Evolutionary conservation across 2,888 invertebrate genomes (phyloP).

Genomic region (Mechanitis mazaeus): DNA sequence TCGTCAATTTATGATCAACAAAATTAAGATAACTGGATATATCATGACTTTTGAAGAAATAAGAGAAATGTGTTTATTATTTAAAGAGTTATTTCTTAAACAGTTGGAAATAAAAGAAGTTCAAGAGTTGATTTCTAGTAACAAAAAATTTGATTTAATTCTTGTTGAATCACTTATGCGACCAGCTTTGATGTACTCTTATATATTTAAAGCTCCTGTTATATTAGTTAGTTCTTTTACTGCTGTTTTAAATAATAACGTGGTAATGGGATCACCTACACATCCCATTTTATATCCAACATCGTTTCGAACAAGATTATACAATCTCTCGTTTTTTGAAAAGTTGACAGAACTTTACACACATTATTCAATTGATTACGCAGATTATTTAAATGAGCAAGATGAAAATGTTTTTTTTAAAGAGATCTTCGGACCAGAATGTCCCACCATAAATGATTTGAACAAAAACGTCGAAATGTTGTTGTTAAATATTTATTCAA

Average conservation of each 20-base stretch:
- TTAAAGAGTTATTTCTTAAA: slow-evolving; percentile 25
- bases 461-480: slow-evolving; percentile 47
- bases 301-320: slow-evolving; percentile 26
- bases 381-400: slow-evolving; percentile 9
- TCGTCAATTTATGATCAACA: background rate
- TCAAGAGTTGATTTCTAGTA: slow-evolving; percentile 25
- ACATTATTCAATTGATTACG: slow-evolving; percentile 12
- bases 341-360: slow-evolving; percentile 27
- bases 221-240: slow-evolving; percentile 47
- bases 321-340: slow-evolving; percentile 32
- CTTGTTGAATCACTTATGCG: slow-evolving; percentile 38
- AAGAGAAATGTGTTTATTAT: slow-evolving; percentile 2
- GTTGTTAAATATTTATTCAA: slow-evolving; percentile 53
- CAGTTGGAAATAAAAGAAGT: slow-evolving; percentile 29
- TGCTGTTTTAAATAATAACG: slow-evolving; percentile 25
- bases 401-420: slow-evolving; percentile 30
- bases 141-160: slow-evolving; percentile 40
- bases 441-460: slow-evolving; percentile 33
- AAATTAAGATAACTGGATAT: too few relatives aligned
- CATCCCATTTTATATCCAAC: slow-evolving; percentile 39
- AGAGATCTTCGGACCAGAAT: slow-evolving; percentile 29
- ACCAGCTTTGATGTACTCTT: slow-evolving; percentile 35
- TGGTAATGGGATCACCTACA: slow-evolving; percentile 34
- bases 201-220: slow-evolving; percentile 43
- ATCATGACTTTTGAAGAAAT: too few relatives aligned